Conservation (phyloP, 2,888 invertebrate species). For the Pteria penguin region DNA sequence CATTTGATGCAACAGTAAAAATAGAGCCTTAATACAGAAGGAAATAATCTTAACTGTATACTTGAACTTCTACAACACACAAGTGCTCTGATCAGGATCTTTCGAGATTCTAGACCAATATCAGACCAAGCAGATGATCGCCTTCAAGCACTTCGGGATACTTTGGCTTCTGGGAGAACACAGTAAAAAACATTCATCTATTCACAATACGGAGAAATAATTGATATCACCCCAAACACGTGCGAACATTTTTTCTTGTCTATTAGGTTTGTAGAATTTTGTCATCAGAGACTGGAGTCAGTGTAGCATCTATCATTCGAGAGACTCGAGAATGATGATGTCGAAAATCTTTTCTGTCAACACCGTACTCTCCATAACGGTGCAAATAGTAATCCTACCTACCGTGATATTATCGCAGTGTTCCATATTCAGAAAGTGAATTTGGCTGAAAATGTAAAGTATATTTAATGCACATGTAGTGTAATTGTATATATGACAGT, state of each 20-base stretch:
- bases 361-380: constrained; percentile 33
- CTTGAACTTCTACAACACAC: constrained; percentile 37
- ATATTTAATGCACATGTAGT: no score
- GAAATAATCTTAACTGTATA: constrained; percentile 26
- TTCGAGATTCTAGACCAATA: constrained; percentile 35
- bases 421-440: constrained; percentile 6
- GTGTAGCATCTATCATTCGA: constrained; percentile 22
- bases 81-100: constrained; percentile 23
- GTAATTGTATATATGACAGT: no score
- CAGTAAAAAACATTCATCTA: background rate
- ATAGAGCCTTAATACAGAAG: constrained; percentile 18
- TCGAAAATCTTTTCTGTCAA: constrained; percentile 44
- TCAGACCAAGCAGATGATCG: constrained; percentile 27
- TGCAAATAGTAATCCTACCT: constrained; percentile 33
- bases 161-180: constrained; percentile 37
- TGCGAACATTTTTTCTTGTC: constrained; percentile 34
- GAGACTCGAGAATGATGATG: constrained; percentile 30
- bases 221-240: constrained; percentile 42
- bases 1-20: constrained; percentile 45
- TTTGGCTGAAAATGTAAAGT: no score
- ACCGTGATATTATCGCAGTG: constrained; percentile 2
- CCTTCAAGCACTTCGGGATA: constrained; percentile 15
- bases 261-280: constrained; percentile 38
- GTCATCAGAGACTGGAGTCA: constrained; percentile 12
- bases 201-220: constrained; percentile 13